Base-by-base conservation (phyloP, 2,888 invertebrate genomes). In the Heteropelma amictum region DNA sequence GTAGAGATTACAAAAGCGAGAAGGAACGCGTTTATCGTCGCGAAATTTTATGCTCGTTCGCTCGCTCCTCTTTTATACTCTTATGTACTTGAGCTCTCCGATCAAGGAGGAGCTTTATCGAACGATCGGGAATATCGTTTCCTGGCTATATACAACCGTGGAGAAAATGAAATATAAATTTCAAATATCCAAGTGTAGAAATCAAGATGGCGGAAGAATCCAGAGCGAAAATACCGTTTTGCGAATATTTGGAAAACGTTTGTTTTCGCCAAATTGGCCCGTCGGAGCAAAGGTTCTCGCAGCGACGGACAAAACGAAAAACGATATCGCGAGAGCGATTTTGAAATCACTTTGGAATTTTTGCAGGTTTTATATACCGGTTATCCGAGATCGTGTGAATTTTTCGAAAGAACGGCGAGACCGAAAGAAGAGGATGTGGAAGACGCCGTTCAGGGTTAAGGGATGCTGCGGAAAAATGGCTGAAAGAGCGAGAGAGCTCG, bases 1-100 rank as follows among this genome's bases (percentile, higher is more conserved):
- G 54, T 69, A 64, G 8, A 67, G 10, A 47, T 28, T 0, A 2
- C 7, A 10, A 38, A 14, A 38, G 38, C 5, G 53, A 63, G 60
- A 26, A 70, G 30, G 54, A 38, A 19, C 49, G 42, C 33, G 54
- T 54, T 51, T 45, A 33, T 7, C 33, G 30, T 53, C 33, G 42
- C 33, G 28, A 60, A 73, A 76, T 76, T 81, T 79, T 79, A 82
- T 82, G 84, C 82, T 84, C 81, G 80, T 70, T 80, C 81, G 82
- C 82, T 67, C 79, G 73, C 80, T 76, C 81, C 79, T 82, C 83
- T 14, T 64, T 28, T 69, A 60, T 14, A 38, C 38, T 85, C 85
- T n/a, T n/a, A n/a, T 84, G 83, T 84, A 82, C 84, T 82, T 78
- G 51, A 21, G 77, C 77, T 75, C 81, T 77, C 47, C 63, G 54